A percentile compares a stretch with the other conserved stretches of the same genome.
Conservation (phyloP, 2,888 invertebrate species). For the Gastracanthus pulcherrimus region DNA sequence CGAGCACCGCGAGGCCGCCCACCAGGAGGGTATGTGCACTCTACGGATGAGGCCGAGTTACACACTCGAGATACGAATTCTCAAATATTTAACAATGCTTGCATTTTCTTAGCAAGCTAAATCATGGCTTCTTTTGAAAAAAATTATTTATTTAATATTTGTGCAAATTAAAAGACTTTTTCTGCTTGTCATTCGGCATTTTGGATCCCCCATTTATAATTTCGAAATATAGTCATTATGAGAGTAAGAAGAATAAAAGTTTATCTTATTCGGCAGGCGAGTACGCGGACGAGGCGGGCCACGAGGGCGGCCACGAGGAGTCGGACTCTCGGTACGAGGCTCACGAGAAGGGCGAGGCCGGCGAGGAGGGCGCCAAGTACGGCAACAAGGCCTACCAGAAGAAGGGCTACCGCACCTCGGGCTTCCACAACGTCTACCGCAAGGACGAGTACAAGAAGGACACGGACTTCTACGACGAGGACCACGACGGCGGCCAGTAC, state of each 20-base stretch:
- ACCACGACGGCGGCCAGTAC: conserved; percentile 83
- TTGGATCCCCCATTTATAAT: no score
- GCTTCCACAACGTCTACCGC: conserved; percentile 86
- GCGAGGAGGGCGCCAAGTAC: conserved; percentile 80
- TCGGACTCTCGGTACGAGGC: conserved; percentile 80
- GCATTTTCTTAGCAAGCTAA: no score
- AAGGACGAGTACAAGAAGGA: conserved; percentile 90
- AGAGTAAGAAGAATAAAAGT: not conserved
- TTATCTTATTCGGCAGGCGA: conserved; percentile 79
- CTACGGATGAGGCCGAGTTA: not conserved
- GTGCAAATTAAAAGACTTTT: no score
- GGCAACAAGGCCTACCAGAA: conserved; percentile 82
- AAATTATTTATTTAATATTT: no score
- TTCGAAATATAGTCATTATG: not conserved
- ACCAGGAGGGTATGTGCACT: conserved; percentile 33
- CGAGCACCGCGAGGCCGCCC: conserved; percentile 25
- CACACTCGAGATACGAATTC: no score
- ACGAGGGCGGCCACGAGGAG: conserved; percentile 78
- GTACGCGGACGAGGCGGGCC: conserved; percentile 79
- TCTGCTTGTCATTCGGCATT: no score
- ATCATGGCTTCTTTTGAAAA: no score
- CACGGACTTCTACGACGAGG: conserved; percentile 87
- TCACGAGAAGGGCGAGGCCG: conserved; percentile 79
- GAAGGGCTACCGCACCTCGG: conserved; percentile 85
- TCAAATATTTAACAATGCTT: no score